These are phyloP conservation scores for Phallusia fumigata DNA, from an alignment of 23 tunicate genomes.

Conservation along the genomic window DNA sequence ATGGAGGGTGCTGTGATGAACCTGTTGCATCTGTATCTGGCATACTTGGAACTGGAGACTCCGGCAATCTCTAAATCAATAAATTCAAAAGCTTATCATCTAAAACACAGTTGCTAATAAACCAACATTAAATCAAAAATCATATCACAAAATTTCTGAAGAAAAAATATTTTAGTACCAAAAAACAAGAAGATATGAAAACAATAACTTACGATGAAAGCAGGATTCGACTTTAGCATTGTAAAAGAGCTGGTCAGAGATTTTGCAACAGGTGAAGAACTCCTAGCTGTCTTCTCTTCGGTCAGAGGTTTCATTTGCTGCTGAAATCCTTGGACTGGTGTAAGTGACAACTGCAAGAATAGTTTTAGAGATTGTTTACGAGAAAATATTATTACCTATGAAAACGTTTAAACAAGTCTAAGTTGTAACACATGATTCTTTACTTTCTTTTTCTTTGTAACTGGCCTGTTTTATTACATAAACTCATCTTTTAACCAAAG, in stretches of 20 bases:
- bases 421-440: too few relatives aligned
- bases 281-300: neutral
- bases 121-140: too few relatives aligned
- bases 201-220: neutral
- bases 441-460: too few relatives aligned
- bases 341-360: neutral
- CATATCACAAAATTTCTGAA: too few relatives aligned
- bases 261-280: neutral
- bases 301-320: neutral
- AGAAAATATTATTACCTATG: too few relatives aligned
- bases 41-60: neutral
- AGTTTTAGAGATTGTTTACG: too few relatives aligned
- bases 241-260: conserved; percentile 3
- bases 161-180: too few relatives aligned
- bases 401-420: too few relatives aligned
- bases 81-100: neutral
- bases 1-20: neutral
- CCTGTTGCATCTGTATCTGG: neutral
- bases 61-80: neutral
- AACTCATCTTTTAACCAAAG: too few relatives aligned
- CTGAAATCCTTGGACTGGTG: neutral
- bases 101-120: too few relatives aligned
- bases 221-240: neutral
- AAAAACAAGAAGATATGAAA: too few relatives aligned
- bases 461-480: too few relatives aligned